A percentile compares a stretch with the other conserved stretches of the same genome.
Conservation (phyloP, 2,113 vertebrate species). For the Eleginops maclovinus region DNA sequence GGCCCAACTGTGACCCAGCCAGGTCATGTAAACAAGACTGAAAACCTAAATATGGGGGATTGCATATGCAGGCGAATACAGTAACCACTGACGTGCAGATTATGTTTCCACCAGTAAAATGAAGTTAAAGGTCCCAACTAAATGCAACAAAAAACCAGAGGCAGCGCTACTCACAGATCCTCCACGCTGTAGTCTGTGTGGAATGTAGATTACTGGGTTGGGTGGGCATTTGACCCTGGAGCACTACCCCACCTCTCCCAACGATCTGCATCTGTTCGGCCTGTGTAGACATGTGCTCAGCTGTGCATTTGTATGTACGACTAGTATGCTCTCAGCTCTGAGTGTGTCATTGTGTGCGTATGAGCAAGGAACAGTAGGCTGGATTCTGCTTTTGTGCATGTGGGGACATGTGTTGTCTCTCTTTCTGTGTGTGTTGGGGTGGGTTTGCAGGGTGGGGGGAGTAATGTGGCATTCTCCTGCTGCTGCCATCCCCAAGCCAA, state of each 20-base stretch:
- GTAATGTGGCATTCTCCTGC: constrained; percentile 62
- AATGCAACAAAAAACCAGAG: neutral
- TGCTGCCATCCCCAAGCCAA: constrained; percentile 67
- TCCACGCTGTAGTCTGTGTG: constrained; percentile 42
- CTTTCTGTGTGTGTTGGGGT: constrained; percentile 24
- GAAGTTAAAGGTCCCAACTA: constrained; percentile 29
- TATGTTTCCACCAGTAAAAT: constrained; percentile 15
- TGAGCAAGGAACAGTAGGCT: constrained; percentile 60
- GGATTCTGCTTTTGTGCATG: constrained; percentile 58
- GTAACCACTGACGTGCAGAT: constrained; percentile 11
- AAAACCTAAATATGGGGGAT: constrained; percentile 63
- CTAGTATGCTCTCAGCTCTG: constrained; percentile 73
- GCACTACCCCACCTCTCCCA: constrained; percentile 67
- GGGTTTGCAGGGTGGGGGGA: constrained; percentile 7
- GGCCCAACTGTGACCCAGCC: constrained; percentile 61
- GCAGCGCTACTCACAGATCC: constrained; percentile 3
- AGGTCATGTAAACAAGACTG: constrained; percentile 76
- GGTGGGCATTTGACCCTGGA: constrained; percentile 65
- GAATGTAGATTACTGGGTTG: constrained; percentile 70
- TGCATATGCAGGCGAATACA: constrained; percentile 28
- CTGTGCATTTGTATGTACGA: constrained; percentile 55
- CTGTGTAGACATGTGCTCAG: constrained; percentile 75
- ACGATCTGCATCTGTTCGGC: constrained; percentile 71
- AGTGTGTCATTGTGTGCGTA: constrained; percentile 63
- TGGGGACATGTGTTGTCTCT: constrained; percentile 58